phyloP scores from a whole-genome alignment of 2,797 vertebrate species.

The Heliangelus exortis region DNA sequence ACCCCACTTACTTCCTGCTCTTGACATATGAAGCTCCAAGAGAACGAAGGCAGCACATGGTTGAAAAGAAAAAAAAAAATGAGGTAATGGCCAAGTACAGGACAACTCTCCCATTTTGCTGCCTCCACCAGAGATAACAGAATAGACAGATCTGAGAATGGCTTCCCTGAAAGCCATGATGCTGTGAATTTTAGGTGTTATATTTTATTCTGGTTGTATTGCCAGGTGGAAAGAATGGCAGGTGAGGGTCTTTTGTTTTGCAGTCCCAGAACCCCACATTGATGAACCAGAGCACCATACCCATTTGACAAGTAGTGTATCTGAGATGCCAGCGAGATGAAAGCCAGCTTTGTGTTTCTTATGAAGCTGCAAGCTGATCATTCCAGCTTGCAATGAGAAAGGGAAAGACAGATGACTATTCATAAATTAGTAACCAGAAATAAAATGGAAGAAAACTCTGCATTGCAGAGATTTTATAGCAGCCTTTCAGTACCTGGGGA shows the following conservation, averaged over 20 bases:
- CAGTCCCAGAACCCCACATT: not conserved
- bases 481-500: too few species aligned
- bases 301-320: not conserved
- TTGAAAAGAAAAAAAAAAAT: conserved; percentile 7
- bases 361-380: not conserved
- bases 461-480: not conserved
- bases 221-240: not conserved
- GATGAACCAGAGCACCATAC: not conserved
- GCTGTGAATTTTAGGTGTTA: not conserved
- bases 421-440: not conserved
- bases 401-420: not conserved
- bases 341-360: not conserved
- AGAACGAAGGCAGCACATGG: conserved; percentile 40
- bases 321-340: not conserved
- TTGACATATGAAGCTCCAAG: conserved; percentile 29
- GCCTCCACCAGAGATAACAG: not conserved
- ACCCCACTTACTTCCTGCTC: conserved; percentile 42
- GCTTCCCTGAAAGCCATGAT: not conserved
- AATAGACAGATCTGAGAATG: not conserved
- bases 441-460: not conserved
- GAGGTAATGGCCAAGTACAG: not conserved
- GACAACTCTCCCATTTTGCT: not conserved
- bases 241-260: not conserved
- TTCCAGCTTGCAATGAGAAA: not conserved
- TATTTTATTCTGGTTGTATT: not conserved